Evolutionary conservation across 2,113 vertebrate genomes (phyloP).

Genomic region (Chroicocephalus ridibundus): DNA sequence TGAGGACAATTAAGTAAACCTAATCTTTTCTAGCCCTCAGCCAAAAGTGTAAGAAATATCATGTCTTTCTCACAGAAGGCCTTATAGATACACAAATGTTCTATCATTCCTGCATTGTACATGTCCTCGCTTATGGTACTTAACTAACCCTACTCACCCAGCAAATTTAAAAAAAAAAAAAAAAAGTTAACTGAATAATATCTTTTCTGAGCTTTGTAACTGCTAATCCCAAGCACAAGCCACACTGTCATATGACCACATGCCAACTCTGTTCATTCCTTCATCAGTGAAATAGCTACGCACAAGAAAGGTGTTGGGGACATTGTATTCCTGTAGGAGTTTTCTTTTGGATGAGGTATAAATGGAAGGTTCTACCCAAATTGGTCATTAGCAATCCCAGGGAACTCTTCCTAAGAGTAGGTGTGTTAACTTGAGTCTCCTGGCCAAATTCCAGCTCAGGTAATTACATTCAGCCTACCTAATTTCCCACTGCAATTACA

Average conservation of each 20-base stretch:
- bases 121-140: background rate
- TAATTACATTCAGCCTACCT: conserved; percentile 64
- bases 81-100: background rate
- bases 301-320: background rate
- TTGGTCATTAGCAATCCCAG: conserved; percentile 38
- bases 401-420: conserved; percentile 2
- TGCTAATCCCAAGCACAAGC: background rate
- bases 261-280: background rate
- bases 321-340: background rate
- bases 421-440: conserved; percentile 48
- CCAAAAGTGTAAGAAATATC: background rate
- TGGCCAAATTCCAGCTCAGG: conserved; percentile 61
- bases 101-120: background rate
- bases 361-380: conserved; percentile 34
- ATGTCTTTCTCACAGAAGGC: background rate
- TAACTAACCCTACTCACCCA: background rate
- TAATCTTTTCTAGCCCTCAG: background rate
- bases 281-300: background rate
- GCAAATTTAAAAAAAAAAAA: background rate
- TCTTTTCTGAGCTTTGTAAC: background rate
- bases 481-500: conserved; percentile 68
- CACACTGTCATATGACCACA: background rate
- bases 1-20: background rate
- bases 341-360: conserved; percentile 11
- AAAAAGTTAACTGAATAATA: background rate